A percentile compares a stretch with the other conserved stretches of the same genome.
phyloP scores from a whole-genome alignment of 2,113 vertebrate species.

The Aepyceros melampus region DNA sequence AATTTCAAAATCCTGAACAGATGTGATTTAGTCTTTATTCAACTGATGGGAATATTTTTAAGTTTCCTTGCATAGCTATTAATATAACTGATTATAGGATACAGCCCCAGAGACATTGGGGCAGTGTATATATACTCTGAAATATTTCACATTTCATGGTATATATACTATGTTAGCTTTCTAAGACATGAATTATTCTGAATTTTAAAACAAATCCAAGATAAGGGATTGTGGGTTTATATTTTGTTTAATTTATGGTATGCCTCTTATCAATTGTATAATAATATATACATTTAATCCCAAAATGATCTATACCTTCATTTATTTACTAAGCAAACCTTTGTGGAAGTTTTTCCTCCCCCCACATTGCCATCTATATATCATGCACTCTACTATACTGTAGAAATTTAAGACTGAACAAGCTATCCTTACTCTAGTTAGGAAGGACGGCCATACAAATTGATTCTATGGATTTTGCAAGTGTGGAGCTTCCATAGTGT shows the following conservation, averaged over 20 bases:
- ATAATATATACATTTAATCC: background rate
- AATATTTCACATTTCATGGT: background rate
- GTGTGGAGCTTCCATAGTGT: background rate
- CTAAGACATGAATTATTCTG: background rate
- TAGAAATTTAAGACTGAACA: background rate
- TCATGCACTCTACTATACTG: background rate
- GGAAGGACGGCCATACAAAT: background rate
- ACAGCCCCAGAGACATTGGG: background rate
- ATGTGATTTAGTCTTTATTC: background rate
- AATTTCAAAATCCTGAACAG: background rate
- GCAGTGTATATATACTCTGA: background rate
- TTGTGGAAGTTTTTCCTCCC: background rate
- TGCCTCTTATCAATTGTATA: background rate
- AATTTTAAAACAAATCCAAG: background rate
- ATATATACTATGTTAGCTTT: background rate
- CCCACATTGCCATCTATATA: background rate
- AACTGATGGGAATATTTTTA: background rate
- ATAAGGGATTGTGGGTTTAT: background rate
- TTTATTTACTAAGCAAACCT: background rate
- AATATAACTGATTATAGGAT: background rate
- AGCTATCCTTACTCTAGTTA: background rate
- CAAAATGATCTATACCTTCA: background rate
- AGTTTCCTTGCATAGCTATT: background rate
- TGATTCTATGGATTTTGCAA: background rate
- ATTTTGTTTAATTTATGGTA: background rate